Evolutionary conservation across 1,140 invertebrate species (phyloP), one percentile per base, ranked within the genome.

Genomic region (Stegodyphus dumicola): DNA sequence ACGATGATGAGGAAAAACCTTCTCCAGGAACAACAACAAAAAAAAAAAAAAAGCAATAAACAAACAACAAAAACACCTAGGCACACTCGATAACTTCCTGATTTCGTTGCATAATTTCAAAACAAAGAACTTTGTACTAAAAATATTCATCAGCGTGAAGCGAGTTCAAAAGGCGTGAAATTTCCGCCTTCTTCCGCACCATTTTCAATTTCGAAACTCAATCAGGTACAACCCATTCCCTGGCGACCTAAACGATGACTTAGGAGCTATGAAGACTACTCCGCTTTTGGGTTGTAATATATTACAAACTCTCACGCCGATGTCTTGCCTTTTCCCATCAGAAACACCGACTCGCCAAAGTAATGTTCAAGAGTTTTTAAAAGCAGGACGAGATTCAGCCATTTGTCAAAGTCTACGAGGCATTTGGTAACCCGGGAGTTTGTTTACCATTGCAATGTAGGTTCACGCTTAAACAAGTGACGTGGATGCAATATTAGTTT

Each of bases 391-490:
- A 71, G 69, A 80, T 80, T 70, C 69, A 74, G 69, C 79, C 56
- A 81, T 81, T 81, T 81, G 70, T 81, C 79, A 81, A 81, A 81
- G 79, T 81, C 79, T 81, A 71, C 66, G 52, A 49, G 54, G 10
- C 65, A 15, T 67, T 18, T 65, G 7, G 79, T 60, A 81, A 74
- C 79, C 79, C 77, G 7, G 70, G 13, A 81, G 56, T 74, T 74
- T 81, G 79, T 81, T 81, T 81, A 81, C 79, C 54, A 54, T 81
- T 81, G 51, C 17, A 56, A 5, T 7, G 7, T 18, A 7, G 56
- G 56, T 15, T 33, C 33, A 33, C 33, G 33, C 33, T n/a, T 33
- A 33, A 33, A 33, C 33, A 33, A 33, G 33, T 33, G 33, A 33
- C 33, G 33, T 33, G 33, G 33, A 33, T 33, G 33, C 33, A 33